Conservation (phyloP, 2,113 vertebrate species). For the Aegotheles bennettii region DNA sequence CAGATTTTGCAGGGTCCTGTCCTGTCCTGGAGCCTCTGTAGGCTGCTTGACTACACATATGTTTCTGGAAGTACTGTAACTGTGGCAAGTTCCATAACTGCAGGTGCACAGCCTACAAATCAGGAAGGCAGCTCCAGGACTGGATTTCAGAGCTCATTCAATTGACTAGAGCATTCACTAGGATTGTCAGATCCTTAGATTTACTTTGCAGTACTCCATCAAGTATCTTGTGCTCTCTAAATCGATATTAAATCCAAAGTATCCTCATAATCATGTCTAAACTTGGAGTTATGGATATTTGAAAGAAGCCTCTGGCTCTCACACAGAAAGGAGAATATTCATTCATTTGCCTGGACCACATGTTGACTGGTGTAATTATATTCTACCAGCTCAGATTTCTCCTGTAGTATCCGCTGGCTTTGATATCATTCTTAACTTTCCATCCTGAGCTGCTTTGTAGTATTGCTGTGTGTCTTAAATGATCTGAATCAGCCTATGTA, state of each 20-base stretch:
- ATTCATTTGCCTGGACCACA: conserved; percentile 1
- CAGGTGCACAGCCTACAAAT: background rate
- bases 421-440: conserved; percentile 20
- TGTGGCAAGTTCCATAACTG: background rate
- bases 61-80: background rate
- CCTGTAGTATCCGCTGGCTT: background rate
- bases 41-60: background rate
- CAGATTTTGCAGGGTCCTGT: rapidly evolving
- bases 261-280: background rate
- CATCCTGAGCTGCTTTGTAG: background rate
- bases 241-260: conserved; percentile 25
- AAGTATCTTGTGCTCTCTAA: background rate
- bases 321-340: background rate
- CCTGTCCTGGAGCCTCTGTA: background rate
- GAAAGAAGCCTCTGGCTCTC: conserved; percentile 14
- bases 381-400: conserved; percentile 7
- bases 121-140: background rate
- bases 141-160: background rate
- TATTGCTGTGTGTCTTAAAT: background rate
- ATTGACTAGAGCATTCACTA: background rate
- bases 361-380: conserved; percentile 28
- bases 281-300: conserved; percentile 17
- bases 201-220: background rate
- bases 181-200: background rate
- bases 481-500: background rate